Percentiles rank a stretch among this genome's conserved stretches.
These are phyloP conservation scores for Darevskia nairensis DNA, from an alignment of 2,797 vertebrate species.

Conservation along the genomic window DNA sequence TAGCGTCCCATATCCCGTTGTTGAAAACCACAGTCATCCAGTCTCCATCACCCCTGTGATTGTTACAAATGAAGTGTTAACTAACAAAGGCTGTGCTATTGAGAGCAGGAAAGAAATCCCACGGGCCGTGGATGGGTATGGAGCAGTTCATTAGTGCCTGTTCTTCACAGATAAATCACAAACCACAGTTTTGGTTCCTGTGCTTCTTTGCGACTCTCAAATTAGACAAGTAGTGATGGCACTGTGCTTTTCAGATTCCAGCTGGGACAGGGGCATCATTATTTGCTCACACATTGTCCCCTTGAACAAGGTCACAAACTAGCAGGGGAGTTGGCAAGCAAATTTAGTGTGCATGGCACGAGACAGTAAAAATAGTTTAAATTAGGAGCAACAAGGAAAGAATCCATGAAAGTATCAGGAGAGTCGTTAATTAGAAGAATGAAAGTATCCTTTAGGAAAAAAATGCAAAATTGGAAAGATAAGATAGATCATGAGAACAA, in stretches of 20 bases:
- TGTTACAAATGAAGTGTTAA: slow-evolving; percentile 63
- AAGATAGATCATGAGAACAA: slow-evolving; percentile 4
- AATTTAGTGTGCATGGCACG: slow-evolving; percentile 42
- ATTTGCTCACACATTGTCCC: slow-evolving; percentile 35
- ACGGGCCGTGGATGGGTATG: slow-evolving; percentile 54
- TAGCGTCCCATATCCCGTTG: slow-evolving; percentile 46
- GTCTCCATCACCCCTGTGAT: slow-evolving; percentile 48
- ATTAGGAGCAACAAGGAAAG: slow-evolving; percentile 49
- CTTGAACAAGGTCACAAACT: slow-evolving; percentile 46
- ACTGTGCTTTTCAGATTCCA: slow-evolving; percentile 47
- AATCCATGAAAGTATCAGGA: slow-evolving; percentile 46
- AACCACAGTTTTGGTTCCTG: slow-evolving; percentile 44
- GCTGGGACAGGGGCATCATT: slow-evolving; percentile 52
- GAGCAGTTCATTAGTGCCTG: slow-evolving; percentile 65
- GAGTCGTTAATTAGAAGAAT: slow-evolving; percentile 44
- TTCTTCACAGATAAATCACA: slow-evolving; percentile 58
- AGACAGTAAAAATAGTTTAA: slow-evolving; percentile 62
- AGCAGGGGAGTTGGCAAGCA: slow-evolving; percentile 49
- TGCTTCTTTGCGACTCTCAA: slow-evolving; percentile 19
- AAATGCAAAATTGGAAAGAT: slow-evolving; percentile 35
- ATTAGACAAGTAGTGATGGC: slow-evolving; percentile 21
- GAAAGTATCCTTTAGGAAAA: slow-evolving; percentile 29
- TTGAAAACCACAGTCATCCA: slow-evolving; percentile 34
- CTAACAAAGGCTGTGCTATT: slow-evolving; percentile 55
- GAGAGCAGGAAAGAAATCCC: slow-evolving; percentile 64